phyloP scores from a whole-genome alignment of 2,888 invertebrate genomes.

The Tipula helvola region DNA sequence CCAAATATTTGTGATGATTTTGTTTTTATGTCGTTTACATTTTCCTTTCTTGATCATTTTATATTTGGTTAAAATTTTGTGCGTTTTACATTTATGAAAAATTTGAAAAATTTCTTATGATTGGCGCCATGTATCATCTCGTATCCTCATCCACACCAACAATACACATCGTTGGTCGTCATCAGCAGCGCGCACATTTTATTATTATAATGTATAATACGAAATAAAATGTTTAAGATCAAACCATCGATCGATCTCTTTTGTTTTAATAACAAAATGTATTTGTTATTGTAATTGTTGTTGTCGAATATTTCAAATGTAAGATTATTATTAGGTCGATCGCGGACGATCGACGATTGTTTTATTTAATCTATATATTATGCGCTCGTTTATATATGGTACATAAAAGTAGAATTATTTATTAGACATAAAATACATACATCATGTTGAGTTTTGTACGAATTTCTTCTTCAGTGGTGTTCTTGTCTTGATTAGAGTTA shows the following conservation, averaged over 20 bases:
- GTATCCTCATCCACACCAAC: neutral
- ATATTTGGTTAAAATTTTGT: neutral
- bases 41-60: neutral
- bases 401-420: neutral
- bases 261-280: neutral
- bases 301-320: neutral
- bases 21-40: neutral
- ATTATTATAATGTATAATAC: neutral
- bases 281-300: neutral
- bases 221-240: neutral
- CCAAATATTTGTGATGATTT: neutral
- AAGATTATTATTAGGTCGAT: neutral
- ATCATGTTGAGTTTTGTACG: neutral
- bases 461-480: neutral
- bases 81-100: neutral
- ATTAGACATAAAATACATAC: neutral
- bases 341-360: neutral
- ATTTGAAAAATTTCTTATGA: neutral
- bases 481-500: neutral
- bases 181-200: neutral
- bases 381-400: neutral
- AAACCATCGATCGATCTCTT: neutral
- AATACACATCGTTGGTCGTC: neutral
- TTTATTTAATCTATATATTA: neutral
- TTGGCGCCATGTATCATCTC: constrained; percentile 4